Conservation (phyloP, 2,888 invertebrate genomes). For the Anticlea derivata region DNA sequence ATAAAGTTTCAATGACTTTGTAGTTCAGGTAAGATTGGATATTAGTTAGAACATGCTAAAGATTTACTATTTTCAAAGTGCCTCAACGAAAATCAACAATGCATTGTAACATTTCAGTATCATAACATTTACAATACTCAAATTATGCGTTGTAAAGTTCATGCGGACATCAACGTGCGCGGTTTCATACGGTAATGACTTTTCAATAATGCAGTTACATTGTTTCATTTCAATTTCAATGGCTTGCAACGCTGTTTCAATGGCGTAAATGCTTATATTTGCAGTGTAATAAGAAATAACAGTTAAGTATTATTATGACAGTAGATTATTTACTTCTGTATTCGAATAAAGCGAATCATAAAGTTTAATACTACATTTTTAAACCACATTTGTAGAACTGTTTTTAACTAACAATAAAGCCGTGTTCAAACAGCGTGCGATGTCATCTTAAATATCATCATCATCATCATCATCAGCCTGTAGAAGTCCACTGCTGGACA, state of each 20-base stretch:
- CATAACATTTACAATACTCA: conserved; percentile 18
- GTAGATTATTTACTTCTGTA: background rate
- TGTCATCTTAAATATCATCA: too few species aligned
- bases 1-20: too few species aligned
- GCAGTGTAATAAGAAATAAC: conserved; percentile 6
- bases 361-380: too few species aligned
- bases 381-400: too few species aligned
- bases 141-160: conserved; percentile 20
- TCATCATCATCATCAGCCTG: too few species aligned
- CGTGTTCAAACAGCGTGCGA: too few species aligned
- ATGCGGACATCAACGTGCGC: conserved; percentile 8
- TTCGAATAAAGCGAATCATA: background rate
- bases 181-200: conserved; percentile 29
- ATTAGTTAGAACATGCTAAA: too few species aligned
- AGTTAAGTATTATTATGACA: background rate
- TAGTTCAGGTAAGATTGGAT: too few species aligned
- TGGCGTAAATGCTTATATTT: conserved; percentile 3
- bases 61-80: too few species aligned
- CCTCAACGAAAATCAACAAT: background rate
- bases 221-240: conserved; percentile 20
- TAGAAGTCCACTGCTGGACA: too few species aligned
- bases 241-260: conserved; percentile 13
- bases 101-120: conserved; percentile 6
- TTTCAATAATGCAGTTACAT: conserved; percentile 28
- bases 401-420: too few species aligned